phyloP scores from a whole-genome alignment of 2,113 vertebrate genomes.

The Trematocara macrostoma region DNA sequence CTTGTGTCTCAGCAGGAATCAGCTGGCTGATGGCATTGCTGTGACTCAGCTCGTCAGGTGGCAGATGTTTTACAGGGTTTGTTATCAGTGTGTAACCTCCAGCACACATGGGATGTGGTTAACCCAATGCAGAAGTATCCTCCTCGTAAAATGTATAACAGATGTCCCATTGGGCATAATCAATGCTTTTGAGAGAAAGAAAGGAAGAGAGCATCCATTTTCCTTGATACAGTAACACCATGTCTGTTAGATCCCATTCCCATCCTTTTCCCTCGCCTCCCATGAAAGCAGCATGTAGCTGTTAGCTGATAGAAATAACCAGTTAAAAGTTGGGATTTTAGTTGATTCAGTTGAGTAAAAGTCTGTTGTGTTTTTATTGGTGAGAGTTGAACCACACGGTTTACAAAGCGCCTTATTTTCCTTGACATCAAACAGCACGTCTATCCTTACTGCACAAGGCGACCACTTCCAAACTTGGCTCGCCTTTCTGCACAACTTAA shows the following conservation, averaged over 20 bases:
- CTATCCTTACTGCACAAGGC: not conserved
- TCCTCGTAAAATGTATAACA: not conserved
- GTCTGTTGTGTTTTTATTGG: not conserved
- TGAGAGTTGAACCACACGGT: accelerated
- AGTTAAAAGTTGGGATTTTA: not conserved
- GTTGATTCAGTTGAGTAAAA: not conserved
- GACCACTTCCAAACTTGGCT: not conserved
- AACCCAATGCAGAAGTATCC: not conserved
- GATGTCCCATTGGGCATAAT: not conserved
- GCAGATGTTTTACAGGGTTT: not conserved
- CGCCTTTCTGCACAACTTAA: not conserved
- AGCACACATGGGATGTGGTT: not conserved
- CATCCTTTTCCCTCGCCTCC: not conserved
- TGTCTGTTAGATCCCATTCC: too few relatives aligned
- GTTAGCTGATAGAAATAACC: not conserved
- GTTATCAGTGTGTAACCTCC: not conserved
- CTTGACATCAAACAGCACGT: not conserved
- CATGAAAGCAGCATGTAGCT: not conserved
- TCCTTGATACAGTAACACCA: not conserved
- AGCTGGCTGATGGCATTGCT: not conserved
- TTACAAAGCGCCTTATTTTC: not conserved
- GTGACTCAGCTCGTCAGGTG: not conserved
- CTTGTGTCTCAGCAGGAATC: not conserved
- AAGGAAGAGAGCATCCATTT: not conserved
- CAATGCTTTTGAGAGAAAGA: not conserved